Evolutionary conservation across 2,888 invertebrate species (phyloP).

Genomic region (Tuta absoluta): DNA sequence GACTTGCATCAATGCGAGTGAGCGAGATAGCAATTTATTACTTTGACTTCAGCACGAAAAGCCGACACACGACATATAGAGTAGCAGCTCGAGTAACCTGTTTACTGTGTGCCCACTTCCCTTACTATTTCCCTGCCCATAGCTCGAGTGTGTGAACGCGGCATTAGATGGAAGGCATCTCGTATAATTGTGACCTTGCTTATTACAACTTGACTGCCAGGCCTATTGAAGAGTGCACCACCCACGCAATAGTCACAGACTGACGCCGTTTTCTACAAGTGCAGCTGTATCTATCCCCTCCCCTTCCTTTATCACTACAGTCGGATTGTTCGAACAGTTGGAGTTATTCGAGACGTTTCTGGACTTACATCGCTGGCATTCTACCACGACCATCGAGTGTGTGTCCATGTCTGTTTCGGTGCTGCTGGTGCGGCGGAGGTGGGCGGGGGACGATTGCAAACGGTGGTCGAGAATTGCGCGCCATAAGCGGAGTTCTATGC

Average conservation of each 20-base stretch:
- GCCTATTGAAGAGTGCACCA: constrained; percentile 77
- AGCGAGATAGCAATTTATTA: no score
- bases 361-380: constrained; percentile 65
- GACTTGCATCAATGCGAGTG: no score
- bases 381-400: constrained; percentile 72
- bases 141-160: no score
- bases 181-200: no score
- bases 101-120: no score
- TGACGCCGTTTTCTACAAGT: constrained; percentile 60
- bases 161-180: no score
- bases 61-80: no score
- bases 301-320: constrained; percentile 63
- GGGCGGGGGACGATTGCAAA: constrained; percentile 48
- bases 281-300: constrained; percentile 57
- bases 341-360: constrained; percentile 32
- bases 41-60: no score
- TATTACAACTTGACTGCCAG: constrained; percentile 13
- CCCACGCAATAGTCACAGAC: constrained; percentile 76
- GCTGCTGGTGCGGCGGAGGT: constrained; percentile 66
- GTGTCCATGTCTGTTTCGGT: constrained; percentile 73
- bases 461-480: constrained; percentile 86
- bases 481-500: constrained; percentile 93
- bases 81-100: no score
- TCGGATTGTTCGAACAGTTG: constrained; percentile 62
- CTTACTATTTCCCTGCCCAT: no score